These are phyloP conservation scores for Chrysomela aeneicollis DNA, from an alignment of 2,888 invertebrate genomes.

Conservation along the genomic window DNA sequence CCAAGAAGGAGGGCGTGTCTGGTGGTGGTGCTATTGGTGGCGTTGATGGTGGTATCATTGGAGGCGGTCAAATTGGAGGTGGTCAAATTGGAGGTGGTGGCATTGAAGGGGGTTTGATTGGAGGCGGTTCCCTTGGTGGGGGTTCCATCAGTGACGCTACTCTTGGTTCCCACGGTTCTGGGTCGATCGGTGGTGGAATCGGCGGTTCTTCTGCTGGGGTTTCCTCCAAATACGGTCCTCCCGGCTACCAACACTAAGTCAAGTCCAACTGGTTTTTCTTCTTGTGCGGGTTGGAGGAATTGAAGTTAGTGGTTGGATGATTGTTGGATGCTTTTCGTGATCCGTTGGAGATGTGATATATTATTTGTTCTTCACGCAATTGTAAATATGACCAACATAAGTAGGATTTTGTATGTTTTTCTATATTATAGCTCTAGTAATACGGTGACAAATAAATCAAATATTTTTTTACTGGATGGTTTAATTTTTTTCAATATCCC, in stretches of 20 bases:
- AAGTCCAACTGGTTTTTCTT: neutral
- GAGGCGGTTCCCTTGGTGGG: slow-evolving; percentile 30
- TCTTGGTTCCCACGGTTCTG: slow-evolving; percentile 21
- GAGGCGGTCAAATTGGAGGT: slow-evolving; percentile 19
- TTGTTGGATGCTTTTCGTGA: slow-evolving; percentile 42
- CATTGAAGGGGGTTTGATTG: slow-evolving; percentile 29
- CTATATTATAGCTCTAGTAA: slow-evolving; percentile 40
- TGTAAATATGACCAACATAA: slow-evolving; percentile 37
- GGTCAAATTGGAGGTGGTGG: slow-evolving; percentile 33
- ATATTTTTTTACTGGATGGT: slow-evolving; percentile 26
- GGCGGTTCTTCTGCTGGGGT: slow-evolving; percentile 34
- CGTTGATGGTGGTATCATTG: slow-evolving; percentile 18
- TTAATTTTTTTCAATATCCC: slow-evolving; percentile 2
- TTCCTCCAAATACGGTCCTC: slow-evolving; percentile 46
- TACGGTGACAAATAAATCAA: slow-evolving; percentile 49
- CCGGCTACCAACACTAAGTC: slow-evolving; percentile 45
- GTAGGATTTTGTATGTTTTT: slow-evolving; percentile 33
- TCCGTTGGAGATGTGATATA: slow-evolving; percentile 41
- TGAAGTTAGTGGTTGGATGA: slow-evolving; percentile 21
- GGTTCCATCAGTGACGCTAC: slow-evolving; percentile 31
- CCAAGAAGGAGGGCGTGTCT: slow-evolving; percentile 63
- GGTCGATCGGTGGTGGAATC: slow-evolving; percentile 31
- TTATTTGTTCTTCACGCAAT: slow-evolving; percentile 27
- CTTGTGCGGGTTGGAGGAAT: slow-evolving; percentile 25
- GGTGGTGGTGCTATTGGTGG: slow-evolving; percentile 29